A percentile compares a stretch with the other conserved stretches of the same genome.
These are phyloP conservation scores for Salvelinus fontinalis DNA, from an alignment of 2,113 vertebrate genomes.

Conservation along the genomic window DNA sequence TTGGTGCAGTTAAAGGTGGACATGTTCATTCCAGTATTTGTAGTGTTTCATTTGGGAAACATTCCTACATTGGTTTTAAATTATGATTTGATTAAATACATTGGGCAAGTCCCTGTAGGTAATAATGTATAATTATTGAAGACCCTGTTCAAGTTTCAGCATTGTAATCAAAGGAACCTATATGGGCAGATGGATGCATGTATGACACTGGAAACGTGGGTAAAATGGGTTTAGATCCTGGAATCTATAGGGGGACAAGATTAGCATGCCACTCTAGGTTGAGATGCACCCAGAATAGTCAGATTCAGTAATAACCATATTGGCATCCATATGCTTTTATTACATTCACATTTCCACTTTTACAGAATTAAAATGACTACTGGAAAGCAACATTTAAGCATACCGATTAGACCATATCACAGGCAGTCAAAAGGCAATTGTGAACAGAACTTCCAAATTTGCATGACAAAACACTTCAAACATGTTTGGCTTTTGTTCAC, in stretches of 20 bases:
- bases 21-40: not conserved
- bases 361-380: not conserved
- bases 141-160: no score
- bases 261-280: no score
- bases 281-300: no score
- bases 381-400: conserved; percentile 26
- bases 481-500: conserved; percentile 15
- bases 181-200: no score
- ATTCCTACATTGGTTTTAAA: not conserved
- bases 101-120: not conserved
- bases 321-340: no score
- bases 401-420: conserved; percentile 45
- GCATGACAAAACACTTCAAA: conserved; percentile 41
- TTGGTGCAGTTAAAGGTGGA: not conserved
- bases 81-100: not conserved
- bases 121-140: not conserved
- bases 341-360: no score
- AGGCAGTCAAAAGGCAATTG: conserved; percentile 39
- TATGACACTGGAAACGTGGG: no score
- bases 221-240: no score
- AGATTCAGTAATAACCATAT: no score
- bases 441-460: conserved; percentile 34
- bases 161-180: no score
- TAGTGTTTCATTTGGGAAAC: not conserved
- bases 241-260: no score